A percentile compares a stretch with the other conserved stretches of the same genome.
These are phyloP conservation scores for Lethrus apterus DNA, from an alignment of 1,140 invertebrate species.

Conservation along the genomic window DNA sequence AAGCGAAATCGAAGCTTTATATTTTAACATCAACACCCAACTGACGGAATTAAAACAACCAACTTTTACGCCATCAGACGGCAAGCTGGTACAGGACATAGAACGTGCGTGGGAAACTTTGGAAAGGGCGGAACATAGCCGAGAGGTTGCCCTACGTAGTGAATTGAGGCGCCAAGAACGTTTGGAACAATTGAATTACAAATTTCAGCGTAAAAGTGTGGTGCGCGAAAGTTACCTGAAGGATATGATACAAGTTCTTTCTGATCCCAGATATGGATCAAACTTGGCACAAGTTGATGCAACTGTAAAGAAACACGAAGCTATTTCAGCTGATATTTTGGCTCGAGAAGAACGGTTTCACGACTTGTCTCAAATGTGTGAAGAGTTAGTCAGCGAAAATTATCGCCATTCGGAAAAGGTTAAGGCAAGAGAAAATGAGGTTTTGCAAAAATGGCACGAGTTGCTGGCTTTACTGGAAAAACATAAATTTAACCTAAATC, in stretches of 20 bases:
- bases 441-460: constrained; percentile 81
- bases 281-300: constrained; percentile 92
- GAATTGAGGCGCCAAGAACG: constrained; percentile 90
- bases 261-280: constrained; percentile 84
- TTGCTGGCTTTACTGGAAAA: constrained; percentile 78
- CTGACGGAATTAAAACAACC: constrained; percentile 90
- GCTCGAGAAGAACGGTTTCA: constrained; percentile 91
- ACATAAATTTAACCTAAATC: constrained; percentile 74
- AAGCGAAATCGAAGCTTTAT: constrained; percentile 93
- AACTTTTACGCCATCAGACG: constrained; percentile 83
- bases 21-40: constrained; percentile 94
- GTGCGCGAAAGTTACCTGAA: constrained; percentile 90
- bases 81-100: constrained; percentile 84
- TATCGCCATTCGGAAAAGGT: constrained; percentile 87
- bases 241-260: constrained; percentile 95
- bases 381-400: constrained; percentile 83
- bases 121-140: constrained; percentile 89
- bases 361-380: constrained; percentile 84
- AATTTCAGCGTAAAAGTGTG: constrained; percentile 92
- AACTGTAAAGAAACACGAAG: constrained; percentile 96
- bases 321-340: constrained; percentile 93
- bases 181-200: constrained; percentile 90
- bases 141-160: constrained; percentile 86
- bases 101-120: constrained; percentile 88
- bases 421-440: constrained; percentile 72